These are phyloP conservation scores for Sphenopsis melanotis DNA, from an alignment of 2,797 vertebrate species.

Conservation along the genomic window DNA sequence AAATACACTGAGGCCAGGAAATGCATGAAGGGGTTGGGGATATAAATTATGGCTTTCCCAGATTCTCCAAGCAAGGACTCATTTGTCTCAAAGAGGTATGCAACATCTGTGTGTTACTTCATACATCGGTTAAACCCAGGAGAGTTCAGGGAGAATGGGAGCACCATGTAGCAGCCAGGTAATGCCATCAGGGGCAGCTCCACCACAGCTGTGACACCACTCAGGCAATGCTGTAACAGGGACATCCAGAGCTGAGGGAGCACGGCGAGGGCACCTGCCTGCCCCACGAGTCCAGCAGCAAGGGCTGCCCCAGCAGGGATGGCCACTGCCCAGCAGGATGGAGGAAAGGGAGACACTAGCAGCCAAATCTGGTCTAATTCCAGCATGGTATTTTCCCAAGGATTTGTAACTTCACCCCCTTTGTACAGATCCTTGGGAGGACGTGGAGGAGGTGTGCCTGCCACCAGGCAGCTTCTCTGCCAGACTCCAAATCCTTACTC, in stretches of 20 bases:
- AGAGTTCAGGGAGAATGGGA: background rate
- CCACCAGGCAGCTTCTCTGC: background rate
- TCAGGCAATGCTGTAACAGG: accelerated
- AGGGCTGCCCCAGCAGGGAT: background rate
- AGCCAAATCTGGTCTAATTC: background rate
- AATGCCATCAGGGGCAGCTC: background rate
- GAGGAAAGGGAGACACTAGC: background rate
- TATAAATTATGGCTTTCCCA: background rate
- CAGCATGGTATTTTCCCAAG: background rate
- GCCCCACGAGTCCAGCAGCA: accelerated
- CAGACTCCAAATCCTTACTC: background rate
- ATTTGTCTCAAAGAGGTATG: background rate
- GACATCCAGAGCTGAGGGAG: accelerated
- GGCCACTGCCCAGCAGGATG: accelerated
- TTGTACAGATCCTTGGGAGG: background rate
- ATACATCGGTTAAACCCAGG: background rate
- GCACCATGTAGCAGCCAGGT: accelerated
- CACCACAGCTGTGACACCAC: accelerated
- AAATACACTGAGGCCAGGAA: background rate
- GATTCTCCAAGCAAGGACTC: background rate
- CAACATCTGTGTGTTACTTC: background rate
- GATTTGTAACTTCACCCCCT: background rate
- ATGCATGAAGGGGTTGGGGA: background rate
- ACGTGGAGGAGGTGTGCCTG: accelerated
- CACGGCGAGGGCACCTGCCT: background rate